Evolutionary conservation across 2,113 vertebrate species (phyloP).

Genomic region (Phylloscopus whistleri): DNA sequence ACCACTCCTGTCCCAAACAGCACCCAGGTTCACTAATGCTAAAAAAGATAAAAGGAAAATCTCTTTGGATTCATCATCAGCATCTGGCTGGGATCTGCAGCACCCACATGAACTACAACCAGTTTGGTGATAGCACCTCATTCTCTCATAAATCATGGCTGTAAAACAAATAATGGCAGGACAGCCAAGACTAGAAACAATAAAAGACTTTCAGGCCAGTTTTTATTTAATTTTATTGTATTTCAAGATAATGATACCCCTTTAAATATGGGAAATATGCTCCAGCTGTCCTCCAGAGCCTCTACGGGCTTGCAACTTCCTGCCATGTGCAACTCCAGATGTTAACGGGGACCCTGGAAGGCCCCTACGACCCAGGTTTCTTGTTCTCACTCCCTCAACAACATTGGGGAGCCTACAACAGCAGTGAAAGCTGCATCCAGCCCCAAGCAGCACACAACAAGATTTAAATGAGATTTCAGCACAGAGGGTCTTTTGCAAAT

Average conservation of each 20-base stretch:
- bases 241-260: slow-evolving; percentile 24
- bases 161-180: not conserved
- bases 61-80: not conserved
- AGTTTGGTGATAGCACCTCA: not conserved
- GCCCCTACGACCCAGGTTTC: not conserved
- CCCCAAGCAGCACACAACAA: not conserved
- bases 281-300: slow-evolving; percentile 43
- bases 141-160: not conserved
- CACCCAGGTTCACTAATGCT: not conserved
- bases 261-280: not conserved
- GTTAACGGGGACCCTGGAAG: not conserved
- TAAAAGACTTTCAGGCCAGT: not conserved
- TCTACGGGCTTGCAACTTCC: slow-evolving; percentile 5
- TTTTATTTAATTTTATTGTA: slow-evolving; percentile 30
- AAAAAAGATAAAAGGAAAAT: not conserved
- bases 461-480: not conserved
- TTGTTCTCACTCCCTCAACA: not conserved
- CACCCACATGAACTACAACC: not conserved
- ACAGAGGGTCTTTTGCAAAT: not conserved
- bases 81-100: not conserved
- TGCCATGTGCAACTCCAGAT: slow-evolving; percentile 42
- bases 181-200: slow-evolving; percentile 16
- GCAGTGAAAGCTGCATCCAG: not conserved
- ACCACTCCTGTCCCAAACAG: not conserved
- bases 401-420: not conserved